phyloP scores from a whole-genome alignment of 2,113 vertebrate species.

The Neopipo cinnamomea region DNA sequence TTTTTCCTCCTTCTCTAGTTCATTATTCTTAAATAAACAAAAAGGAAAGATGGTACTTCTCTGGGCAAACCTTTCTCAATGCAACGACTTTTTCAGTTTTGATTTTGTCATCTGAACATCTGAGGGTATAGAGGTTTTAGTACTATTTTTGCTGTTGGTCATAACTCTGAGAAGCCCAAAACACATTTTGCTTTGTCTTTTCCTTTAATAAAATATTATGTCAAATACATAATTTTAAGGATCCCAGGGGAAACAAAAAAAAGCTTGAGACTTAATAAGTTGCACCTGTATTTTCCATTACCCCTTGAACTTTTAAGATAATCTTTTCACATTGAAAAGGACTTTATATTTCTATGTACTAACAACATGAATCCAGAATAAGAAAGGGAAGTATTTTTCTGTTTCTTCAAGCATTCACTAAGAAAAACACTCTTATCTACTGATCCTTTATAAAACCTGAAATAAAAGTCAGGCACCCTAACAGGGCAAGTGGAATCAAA shows the following conservation, averaged over 20 bases:
- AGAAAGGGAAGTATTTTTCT: neutral
- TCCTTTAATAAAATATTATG: neutral
- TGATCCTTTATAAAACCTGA: neutral
- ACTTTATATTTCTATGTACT: neutral
- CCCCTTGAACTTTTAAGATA: neutral
- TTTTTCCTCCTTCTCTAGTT: neutral
- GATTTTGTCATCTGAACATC: neutral
- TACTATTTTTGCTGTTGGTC: neutral
- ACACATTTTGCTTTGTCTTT: neutral
- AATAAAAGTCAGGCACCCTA: neutral
- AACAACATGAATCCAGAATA: neutral
- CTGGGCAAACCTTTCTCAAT: neutral
- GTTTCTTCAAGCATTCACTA: neutral
- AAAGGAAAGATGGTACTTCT: neutral
- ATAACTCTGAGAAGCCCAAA: neutral
- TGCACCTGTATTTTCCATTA: neutral
- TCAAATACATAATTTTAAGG: neutral
- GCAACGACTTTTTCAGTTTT: neutral
- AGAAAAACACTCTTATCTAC: neutral
- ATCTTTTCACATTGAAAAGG: neutral
- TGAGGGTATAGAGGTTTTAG: neutral
- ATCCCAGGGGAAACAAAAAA: neutral
- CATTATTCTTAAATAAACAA: neutral
- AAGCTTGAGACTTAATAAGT: neutral
- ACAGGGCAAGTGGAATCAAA: neutral